Base-by-base conservation (phyloP, 2,113 vertebrate genomes). In the Chionis minor region DNA sequence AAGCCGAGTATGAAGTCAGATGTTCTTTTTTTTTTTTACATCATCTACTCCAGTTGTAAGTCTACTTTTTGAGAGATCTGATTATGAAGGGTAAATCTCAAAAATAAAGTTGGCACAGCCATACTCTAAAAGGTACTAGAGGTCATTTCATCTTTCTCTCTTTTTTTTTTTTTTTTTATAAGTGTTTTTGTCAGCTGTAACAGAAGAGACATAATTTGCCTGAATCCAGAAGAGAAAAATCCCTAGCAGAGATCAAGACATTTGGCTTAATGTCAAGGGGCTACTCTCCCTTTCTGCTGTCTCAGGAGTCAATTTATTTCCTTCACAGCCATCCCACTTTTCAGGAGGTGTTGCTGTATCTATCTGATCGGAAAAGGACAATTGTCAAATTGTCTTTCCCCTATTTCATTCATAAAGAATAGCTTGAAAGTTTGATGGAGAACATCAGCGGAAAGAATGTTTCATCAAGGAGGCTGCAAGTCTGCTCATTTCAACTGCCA, bases 391-490 rank as follows among this genome's bases (percentile, higher is more conserved):
- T 58, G 49, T 61, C 54, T 61, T 92, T 91, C 21, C 27, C 6
- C 14, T 58, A 23, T n/a, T 81, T 82, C 22, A 61, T 69, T 81
- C 19, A 65, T 14, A 22, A 87, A 75, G 52, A 80, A 78, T 10
- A 40, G 19, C 55, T 90, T 86, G 10, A 30, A 77, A 78, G 15
- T 55, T 86, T 85, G 74, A 88, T 35, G 16, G 42, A 58, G 28
- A 85, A 70, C 58, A 91, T 38, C 55, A 94, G 44, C 28, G 65
- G 88, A 94, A 93, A 88, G 55, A 96, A 83, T 40, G 30, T 77
- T 92, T 82, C 62, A 81, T 67, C 65, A 65, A 35, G 73, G 27
- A 91, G 66, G 74, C 70, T 81, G 47, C 56, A 79, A 92, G 75
- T 81, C 75, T 63, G 73, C 75, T 66, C 42, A 67, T 74, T 80